These are phyloP conservation scores for Montifringilla adamsi DNA, from an alignment of 2,113 vertebrate genomes.

Conservation along the genomic window DNA sequence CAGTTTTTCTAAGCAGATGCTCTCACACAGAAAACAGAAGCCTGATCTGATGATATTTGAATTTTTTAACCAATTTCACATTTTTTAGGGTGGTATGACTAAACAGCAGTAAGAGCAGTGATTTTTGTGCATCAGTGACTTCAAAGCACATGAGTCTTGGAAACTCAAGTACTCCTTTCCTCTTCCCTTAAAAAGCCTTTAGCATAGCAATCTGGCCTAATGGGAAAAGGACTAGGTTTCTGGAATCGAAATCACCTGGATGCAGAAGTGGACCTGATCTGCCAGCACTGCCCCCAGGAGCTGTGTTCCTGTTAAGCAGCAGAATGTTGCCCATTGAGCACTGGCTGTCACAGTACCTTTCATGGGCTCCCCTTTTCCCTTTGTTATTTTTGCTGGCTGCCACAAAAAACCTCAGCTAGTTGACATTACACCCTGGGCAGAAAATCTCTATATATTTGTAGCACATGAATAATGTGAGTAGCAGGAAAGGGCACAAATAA, in stretches of 20 bases:
- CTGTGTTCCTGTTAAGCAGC: background rate
- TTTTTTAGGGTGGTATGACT: background rate
- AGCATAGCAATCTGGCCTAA: background rate
- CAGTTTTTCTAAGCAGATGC: background rate
- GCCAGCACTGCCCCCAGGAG: background rate
- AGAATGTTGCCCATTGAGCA: accelerated
- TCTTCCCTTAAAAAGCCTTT: background rate
- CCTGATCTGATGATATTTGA: background rate
- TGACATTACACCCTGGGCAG: background rate
- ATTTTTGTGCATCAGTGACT: background rate
- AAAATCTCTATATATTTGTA: background rate
- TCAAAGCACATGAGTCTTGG: background rate
- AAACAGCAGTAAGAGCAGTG: background rate
- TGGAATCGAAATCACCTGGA: background rate
- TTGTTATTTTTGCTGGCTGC: background rate
- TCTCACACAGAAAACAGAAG: background rate
- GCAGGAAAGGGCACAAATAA: background rate
- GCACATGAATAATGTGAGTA: background rate
- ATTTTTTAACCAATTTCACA: background rate
- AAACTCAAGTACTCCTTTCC: background rate
- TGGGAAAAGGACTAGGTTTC: background rate
- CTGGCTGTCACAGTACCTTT: background rate
- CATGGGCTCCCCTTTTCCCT: background rate
- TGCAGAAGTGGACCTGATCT: background rate
- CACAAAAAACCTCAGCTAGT: background rate